Conservation (phyloP, 1,140 invertebrate species). For the Panagrolaimus sp. region DNA sequence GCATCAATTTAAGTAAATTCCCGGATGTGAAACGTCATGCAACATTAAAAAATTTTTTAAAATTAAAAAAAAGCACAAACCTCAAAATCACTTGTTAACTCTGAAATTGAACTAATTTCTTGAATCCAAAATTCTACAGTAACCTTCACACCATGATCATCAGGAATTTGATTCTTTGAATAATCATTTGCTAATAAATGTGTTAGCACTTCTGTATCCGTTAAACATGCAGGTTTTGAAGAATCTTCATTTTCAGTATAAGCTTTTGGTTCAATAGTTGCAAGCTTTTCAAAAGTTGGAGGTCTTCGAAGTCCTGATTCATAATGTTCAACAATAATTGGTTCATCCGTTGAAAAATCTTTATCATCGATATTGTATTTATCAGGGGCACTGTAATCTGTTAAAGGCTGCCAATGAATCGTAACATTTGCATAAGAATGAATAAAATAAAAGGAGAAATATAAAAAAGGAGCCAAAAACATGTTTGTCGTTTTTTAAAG, state of each 20-base stretch:
- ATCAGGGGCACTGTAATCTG: not conserved
- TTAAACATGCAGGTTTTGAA: constrained; percentile 23
- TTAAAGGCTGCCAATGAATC: not conserved
- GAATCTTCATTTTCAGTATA: not conserved
- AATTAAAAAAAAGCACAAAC: constrained; percentile 28
- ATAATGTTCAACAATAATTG: not conserved
- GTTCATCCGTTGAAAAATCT: not conserved
- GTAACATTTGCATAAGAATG: not conserved
- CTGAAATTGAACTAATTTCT: constrained; percentile 31
- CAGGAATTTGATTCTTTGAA: constrained; percentile 35
- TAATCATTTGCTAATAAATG: constrained; percentile 34
- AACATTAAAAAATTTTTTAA: too few relatives aligned
- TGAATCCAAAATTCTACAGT: constrained; percentile 41
- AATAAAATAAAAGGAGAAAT: not conserved
- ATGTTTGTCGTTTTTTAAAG: not conserved
- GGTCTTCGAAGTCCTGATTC: not conserved
- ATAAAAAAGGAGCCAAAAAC: constrained; percentile 1
- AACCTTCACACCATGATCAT: constrained; percentile 36
- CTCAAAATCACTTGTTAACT: constrained; percentile 44
- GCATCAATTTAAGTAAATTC: too few relatives aligned
- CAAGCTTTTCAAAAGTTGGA: constrained; percentile 4
- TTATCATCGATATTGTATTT: not conserved
- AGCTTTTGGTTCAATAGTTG: not conserved
- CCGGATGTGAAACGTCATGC: too few relatives aligned
- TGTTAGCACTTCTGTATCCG: constrained; percentile 43